These are phyloP conservation scores for Troides helena DNA, from an alignment of 2,888 invertebrate genomes.

Conservation along the genomic window DNA sequence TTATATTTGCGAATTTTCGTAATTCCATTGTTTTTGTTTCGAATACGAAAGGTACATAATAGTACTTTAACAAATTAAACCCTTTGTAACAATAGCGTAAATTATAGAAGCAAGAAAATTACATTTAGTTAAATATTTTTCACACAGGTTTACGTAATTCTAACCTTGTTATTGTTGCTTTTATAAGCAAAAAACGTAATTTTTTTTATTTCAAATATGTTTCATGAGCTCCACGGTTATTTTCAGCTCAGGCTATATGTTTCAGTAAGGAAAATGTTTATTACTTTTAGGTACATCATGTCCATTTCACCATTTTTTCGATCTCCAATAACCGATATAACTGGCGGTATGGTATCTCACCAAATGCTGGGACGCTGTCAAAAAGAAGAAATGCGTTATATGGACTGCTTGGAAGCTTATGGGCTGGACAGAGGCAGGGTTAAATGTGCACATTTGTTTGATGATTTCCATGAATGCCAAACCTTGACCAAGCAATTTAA, in stretches of 20 bases:
- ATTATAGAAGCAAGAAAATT: background rate
- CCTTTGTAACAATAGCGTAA: background rate
- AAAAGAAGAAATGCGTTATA: conserved; percentile 83
- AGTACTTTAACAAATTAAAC: background rate
- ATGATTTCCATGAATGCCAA: conserved; percentile 87
- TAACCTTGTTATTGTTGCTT: conserved; percentile 30
- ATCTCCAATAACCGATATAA: conserved; percentile 86
- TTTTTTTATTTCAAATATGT: background rate
- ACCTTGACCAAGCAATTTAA: conserved; percentile 79
- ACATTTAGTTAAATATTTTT: background rate
- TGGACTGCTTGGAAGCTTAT: conserved; percentile 91
- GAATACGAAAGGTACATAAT: conserved; percentile 4
- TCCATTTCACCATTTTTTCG: conserved; percentile 83
- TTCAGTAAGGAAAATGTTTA: background rate
- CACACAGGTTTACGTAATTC: conserved; percentile 40
- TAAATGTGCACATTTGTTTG: conserved; percentile 83
- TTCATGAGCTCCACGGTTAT: background rate
- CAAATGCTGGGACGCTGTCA: conserved; percentile 84
- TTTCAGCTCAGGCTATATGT: background rate
- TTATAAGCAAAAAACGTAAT: background rate
- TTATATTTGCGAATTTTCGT: background rate
- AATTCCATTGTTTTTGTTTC: conserved; percentile 3
- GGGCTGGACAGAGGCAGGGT: conserved; percentile 82
- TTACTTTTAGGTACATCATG: conserved; percentile 59
- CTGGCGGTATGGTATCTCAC: conserved; percentile 82